A percentile compares a stretch with the other conserved stretches of the same genome.
These are phyloP conservation scores for Platysternon megacephalum DNA, from an alignment of 2,113 vertebrate species.

Conservation along the genomic window DNA sequence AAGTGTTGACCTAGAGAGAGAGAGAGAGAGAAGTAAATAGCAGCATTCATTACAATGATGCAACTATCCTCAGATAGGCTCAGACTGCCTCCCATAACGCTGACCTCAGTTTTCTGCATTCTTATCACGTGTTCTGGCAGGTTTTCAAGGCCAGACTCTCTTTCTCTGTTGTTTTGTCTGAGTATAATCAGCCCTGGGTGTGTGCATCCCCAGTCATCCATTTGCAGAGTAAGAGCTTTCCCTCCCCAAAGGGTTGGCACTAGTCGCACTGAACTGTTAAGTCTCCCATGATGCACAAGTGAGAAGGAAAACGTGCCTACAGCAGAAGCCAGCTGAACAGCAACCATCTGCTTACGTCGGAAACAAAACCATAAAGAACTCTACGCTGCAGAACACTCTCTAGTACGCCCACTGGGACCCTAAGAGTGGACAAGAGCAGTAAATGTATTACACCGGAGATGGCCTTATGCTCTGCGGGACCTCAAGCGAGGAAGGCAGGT, in stretches of 20 bases:
- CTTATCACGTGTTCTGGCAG: neutral
- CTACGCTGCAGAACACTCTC: neutral
- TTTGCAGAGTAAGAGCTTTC: neutral
- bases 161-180: neutral
- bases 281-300: neutral
- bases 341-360: neutral
- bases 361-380: neutral
- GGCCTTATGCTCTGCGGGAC: neutral
- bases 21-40: neutral
- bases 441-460: neutral
- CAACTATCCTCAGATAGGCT: neutral
- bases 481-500: neutral
- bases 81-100: accelerated
- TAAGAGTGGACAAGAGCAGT: neutral
- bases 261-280: neutral
- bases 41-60: neutral
- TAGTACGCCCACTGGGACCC: neutral
- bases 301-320: neutral
- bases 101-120: neutral
- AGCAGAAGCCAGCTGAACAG: neutral
- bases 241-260: neutral
- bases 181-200: neutral
- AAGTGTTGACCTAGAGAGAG: slow-evolving; percentile 85
- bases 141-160: neutral
- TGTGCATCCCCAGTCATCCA: neutral